Base-by-base conservation (phyloP, 2,113 vertebrate genomes). In the Acrocephalus arundinaceus region DNA sequence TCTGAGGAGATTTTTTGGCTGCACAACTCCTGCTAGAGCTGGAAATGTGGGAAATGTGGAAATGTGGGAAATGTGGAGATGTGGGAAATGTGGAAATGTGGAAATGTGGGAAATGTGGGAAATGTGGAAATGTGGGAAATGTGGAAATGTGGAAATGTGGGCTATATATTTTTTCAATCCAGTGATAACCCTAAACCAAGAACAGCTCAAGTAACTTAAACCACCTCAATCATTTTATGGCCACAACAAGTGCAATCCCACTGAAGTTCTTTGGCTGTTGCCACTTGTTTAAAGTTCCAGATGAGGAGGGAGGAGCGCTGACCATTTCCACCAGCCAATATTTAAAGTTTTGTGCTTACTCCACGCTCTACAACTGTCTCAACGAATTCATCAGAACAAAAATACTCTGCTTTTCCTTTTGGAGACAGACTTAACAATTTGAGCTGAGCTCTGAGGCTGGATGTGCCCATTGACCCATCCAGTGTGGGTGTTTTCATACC, bases 401-500 rank as follows among this genome's bases (percentile, higher is more conserved):
- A 85, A 90, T 2, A 57, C 21, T 54, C n/a, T 72, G 67, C 2
- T 87, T 91, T 92, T 82, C 23, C 51, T 90, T 95, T 92, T 58
- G 63, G 74, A 96, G 74, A 58, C 87, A 90, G 84, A 55, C 25
- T 77, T n/a, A 46, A 84, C 59, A 67, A 33, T 85, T 2, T 73
- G 73, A 95, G 88, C 52, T 77, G 86, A 83, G 85, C 87, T 87
- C 71, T 83, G 84, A 68, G 78, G 9, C 71, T 93, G 90, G 86
- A 87, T 91, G 93, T 89, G 93, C 92, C 87, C 88, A 45, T 0
- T 96, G 96, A 94, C 94, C 96, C 96, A 94, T 96, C 96, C 67
- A 68, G 77, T 2, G 55, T 89, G 95, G 93, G 90, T 90, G 95
- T 92, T 97, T 93, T 95, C 93, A 96, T 96, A 91, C 93, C 97